Conservation (phyloP, 2,113 vertebrate species). For the Thymallus thymallus region DNA sequence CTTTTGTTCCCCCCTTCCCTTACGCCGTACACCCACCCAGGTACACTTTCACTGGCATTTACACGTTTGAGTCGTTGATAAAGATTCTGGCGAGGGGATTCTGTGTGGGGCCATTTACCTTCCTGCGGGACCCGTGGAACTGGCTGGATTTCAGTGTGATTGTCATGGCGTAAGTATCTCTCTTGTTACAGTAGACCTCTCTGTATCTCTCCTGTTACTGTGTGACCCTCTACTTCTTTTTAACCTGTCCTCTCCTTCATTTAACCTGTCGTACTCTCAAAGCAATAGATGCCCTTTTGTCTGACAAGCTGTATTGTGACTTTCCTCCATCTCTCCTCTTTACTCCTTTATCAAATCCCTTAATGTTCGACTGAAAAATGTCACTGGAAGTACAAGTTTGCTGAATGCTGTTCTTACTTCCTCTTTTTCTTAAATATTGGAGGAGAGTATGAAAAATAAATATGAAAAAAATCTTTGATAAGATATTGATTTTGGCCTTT, state of each 20-base stretch:
- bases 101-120: conserved; percentile 93
- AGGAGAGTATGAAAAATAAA: too few relatives aligned
- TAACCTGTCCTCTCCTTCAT: background rate
- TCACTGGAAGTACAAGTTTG: background rate
- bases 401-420: background rate
- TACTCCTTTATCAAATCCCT: background rate
- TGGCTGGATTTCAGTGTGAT: conserved; percentile 99
- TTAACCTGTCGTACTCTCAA: too few relatives aligned
- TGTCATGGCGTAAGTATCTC: conserved; percentile 93
- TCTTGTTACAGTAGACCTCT: background rate
- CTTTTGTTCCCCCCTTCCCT: conserved; percentile 24
- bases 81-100: conserved; percentile 97
- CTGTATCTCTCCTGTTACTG: background rate
- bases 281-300: background rate
- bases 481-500: too few relatives aligned
- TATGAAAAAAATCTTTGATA: too few relatives aligned
- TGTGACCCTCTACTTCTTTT: conserved; percentile 5
- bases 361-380: background rate
- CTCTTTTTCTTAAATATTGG: too few relatives aligned
- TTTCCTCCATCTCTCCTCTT: background rate
- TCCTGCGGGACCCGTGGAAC: conserved; percentile 98
- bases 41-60: conserved; percentile 98
- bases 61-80: conserved; percentile 96
- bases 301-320: background rate
- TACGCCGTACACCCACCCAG: conserved; percentile 65